Evolutionary conservation across 2,888 invertebrate species (phyloP), one percentile per base, ranked within the genome.

Genomic region (Dusona sp.): DNA sequence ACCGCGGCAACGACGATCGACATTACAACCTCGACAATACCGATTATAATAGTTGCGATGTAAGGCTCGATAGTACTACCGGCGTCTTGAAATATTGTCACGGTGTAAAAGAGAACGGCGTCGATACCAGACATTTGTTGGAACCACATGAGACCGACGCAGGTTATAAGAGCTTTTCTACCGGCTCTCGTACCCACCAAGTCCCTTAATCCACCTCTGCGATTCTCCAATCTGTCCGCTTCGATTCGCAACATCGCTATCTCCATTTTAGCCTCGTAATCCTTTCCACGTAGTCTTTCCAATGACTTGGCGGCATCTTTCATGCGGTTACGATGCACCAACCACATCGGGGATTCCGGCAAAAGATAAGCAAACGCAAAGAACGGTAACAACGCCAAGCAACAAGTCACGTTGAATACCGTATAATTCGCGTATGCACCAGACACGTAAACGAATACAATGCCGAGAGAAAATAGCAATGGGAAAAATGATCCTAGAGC

Each of bases 81-180:
- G n/a, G 95, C 94, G 22, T 92, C 92, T 72, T 93, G 77, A 87
- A 95, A 94, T 73, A 95, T 95, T n/a, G 89, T 87, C 1, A 93
- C 93, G 0, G 94, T 92, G 88, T 94, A 95, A 83, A 95, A 94
- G 16, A 95, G 92, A 1, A 95, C 93, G 0, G 94, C 94, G 86
- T 95, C 94, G 64, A 95, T 93, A 3, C 95, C 95, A 38, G 94
- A 94, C 89, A 94, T 93, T 88, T 95, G 95, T 88, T 95, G 95
- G 86, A 95, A 95, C 88, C 95, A 95, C 95, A 96, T 95, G 51
- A 96, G 93, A n/a, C 95, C 94, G 3, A 95, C 84, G 81, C 94
- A 93, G 48, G 95, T 94, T 2, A 92, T 87, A 25, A 96, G 90
- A 0, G 95, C 96, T 79, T 94, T 94, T 22, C 94, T 91, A 0